Percentiles rank a stretch among this genome's conserved stretches.
Conservation (phyloP, 2,797 vertebrate species). For the Schizothorax lantsangensis region DNA sequence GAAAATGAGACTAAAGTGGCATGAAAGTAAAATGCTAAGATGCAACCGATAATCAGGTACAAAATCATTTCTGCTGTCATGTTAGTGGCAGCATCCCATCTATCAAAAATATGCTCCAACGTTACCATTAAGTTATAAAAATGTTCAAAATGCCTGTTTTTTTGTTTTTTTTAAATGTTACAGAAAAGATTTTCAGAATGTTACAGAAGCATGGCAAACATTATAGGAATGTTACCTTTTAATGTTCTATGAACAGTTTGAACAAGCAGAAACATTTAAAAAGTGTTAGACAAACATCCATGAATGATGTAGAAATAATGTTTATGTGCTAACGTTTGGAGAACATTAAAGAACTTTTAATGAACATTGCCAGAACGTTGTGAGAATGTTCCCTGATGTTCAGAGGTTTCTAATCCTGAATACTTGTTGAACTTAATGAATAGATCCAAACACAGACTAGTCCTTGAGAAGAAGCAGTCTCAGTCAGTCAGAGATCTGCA, state of each 20-base stretch:
- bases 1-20: not conserved
- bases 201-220: not conserved
- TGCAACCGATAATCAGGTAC: not conserved
- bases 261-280: not conserved
- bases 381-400: not conserved
- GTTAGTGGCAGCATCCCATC: not conserved
- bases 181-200: not conserved
- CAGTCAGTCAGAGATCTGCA: not conserved
- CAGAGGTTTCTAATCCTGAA: not conserved
- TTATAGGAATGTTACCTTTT: not conserved
- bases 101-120: not conserved
- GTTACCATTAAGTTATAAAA: not conserved
- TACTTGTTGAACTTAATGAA: not conserved
- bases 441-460: not conserved
- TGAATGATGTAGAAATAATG: not conserved
- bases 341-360: not conserved
- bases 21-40: not conserved
- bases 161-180: not conserved
- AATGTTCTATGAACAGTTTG: not conserved
- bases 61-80: not conserved
- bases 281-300: not conserved
- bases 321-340: not conserved
- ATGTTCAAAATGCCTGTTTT: not conserved
- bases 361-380: not conserved
- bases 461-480: not conserved